Evolutionary conservation across 2,888 invertebrate genomes (phyloP), one percentile per base, ranked within the genome.

Genomic region (Dryocosmus kuriphilus): DNA sequence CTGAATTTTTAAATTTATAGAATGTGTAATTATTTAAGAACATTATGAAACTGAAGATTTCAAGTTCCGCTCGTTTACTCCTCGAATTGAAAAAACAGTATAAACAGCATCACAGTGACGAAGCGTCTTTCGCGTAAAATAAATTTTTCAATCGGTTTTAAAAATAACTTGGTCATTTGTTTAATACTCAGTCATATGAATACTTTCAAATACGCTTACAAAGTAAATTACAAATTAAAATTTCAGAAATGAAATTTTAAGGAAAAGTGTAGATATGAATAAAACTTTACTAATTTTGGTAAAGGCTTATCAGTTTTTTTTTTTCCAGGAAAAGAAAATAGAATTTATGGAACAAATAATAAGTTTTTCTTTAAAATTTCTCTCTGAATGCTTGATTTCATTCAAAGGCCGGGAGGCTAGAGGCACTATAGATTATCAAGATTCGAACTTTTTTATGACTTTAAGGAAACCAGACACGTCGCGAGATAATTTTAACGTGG

Each of bases 21-120:
- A 57, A 24, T 57, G 24, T 14, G 9, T 22, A 24, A 57, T 24
- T 57, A 57, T 57, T 57, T 14, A 24, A 57, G 24, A 57, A 24
- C 9, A 57, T 57, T 57, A 57, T 57, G 57, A 57, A 57, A 57
- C 57, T 57, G 24, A 22, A 57, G 57, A 57, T 57, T 57, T 57
- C 57, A 57, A 57, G 57, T 57, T 57, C 5, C 4, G 14, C 57
- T 51, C 51, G 22, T 57, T 57, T 57, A 22, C 24, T 57, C 24
- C 14, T 57, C 24, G 11, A 22, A 57, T 57, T 57, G 24, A 14
- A 57, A 57, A 57, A 57, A 24, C 24, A 57, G 24, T 57, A 22
- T 22, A 55, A 55, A 55, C 57, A 57, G 14, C 24, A 24, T 11
- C 9, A 14, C 24, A 24, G 24, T 57, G 57, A 57, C 11, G 57